These are phyloP conservation scores for Pangasius mekongensis DNA, from an alignment of 2,797 vertebrate species.

Conservation along the genomic window DNA sequence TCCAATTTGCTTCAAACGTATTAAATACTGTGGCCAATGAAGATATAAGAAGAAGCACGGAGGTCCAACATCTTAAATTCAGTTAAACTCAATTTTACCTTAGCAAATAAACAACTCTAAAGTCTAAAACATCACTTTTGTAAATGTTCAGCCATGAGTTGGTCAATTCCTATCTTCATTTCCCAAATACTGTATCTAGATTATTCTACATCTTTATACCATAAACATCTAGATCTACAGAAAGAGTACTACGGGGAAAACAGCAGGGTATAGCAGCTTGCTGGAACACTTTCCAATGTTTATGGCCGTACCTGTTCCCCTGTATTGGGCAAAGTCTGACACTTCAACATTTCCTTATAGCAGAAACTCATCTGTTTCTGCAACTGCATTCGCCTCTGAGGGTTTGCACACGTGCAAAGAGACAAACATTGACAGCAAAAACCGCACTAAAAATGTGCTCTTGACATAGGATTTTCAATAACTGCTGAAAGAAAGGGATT, in stretches of 20 bases:
- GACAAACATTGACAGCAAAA: not conserved
- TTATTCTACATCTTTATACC: not conserved
- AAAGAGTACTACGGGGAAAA: not conserved
- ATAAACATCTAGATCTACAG: not conserved
- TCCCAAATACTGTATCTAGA: not conserved
- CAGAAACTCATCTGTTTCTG: conserved; percentile 80
- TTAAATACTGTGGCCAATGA: not conserved
- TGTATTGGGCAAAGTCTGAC: conserved; percentile 70
- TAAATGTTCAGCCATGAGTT: not conserved
- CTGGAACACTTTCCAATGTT: not conserved
- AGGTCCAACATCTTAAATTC: not conserved
- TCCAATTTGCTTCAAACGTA: not conserved
- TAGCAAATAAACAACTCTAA: no score
- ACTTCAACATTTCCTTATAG: conserved; percentile 77
- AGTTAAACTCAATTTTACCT: not conserved
- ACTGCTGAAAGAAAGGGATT: not conserved
- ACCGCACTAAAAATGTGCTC: not conserved
- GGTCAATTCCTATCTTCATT: not conserved
- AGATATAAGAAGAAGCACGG: not conserved
- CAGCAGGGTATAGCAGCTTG: not conserved
- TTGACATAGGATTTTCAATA: not conserved
- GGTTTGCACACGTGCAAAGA: not conserved
- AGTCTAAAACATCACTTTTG: not conserved
- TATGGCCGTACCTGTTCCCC: conserved; percentile 70
- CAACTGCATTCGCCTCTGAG: conserved; percentile 75